Base-by-base conservation (phyloP, 2,888 invertebrate genomes). In the Eupithecia subumbrata region DNA sequence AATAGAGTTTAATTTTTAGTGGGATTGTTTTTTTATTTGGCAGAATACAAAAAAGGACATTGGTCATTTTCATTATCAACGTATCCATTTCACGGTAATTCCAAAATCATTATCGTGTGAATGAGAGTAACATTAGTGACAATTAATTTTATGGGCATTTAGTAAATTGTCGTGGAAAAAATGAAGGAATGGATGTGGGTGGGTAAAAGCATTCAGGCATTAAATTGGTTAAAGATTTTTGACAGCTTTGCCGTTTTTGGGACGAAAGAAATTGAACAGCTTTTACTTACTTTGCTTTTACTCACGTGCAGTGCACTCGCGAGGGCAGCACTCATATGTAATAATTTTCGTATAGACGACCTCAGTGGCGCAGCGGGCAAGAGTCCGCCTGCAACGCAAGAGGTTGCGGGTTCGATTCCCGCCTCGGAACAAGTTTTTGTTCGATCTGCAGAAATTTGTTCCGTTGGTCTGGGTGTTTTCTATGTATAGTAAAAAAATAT, bases 121-220 rank as follows among this genome's bases (percentile, higher is more conserved):
- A 92, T 86, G 87, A 82, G 76, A 78, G 81, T 82, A 79, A 84
- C 84, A 87, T 89, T 88, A 87, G 88, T 88, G 82, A 89, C 90
- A 90, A 93, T 94, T 93, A 93, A 88, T 92, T 92, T 92, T 91
- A 92, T 92, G 91, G 91, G 81, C 84, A 84, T 91, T 90, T 87
- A 85, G 85, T 90, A 90, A 68, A 93, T 93, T 93, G 92, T 88
- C 92, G 93, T 93, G 93, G 93, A 88, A 92, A 92, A 89, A 88
- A 86, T 77, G 92, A 88, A 91, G 92, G 89, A 87, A 87, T 78
- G 43, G 75, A 91, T 91, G 90, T 86, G 91, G 90, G 92, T 88
- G 89, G 85, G 82, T 48, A 77, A 83, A 76, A 77, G 81, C 81
- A 80, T 76, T 78, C 52, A 60, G 45, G 81, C 81, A 80, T 76